Evolutionary conservation across 2,797 vertebrate species (phyloP).

Genomic region (Arctocebus calabarensis): DNA sequence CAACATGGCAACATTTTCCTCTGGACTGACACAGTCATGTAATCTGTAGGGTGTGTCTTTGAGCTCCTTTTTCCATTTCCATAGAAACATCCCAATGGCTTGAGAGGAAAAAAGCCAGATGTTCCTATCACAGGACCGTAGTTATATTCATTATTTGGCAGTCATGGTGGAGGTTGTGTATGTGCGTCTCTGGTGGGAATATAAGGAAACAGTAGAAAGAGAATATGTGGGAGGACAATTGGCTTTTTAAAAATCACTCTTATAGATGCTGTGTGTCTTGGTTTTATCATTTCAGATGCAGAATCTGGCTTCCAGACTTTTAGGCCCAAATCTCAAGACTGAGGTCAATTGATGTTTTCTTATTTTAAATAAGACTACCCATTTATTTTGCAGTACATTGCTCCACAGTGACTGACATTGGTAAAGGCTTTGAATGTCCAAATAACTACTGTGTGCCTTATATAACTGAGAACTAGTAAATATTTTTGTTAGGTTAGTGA

Average conservation of each 20-base stretch:
- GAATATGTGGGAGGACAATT: neutral
- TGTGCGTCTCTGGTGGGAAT: neutral
- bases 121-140: too few species aligned
- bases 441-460: neutral
- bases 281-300: neutral
- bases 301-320: neutral
- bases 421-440: neutral
- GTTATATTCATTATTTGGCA: too few species aligned
- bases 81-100: too few species aligned
- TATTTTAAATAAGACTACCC: neutral
- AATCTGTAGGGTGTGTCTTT: too few species aligned
- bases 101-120: too few species aligned
- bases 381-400: neutral
- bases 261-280: neutral
- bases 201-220: neutral
- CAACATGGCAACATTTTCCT: too few species aligned
- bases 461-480: neutral
- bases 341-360: neutral
- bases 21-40: too few species aligned
- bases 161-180: neutral
- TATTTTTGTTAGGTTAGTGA: neutral
- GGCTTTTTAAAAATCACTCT: neutral
- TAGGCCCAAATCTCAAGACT: neutral
- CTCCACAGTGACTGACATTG: neutral
- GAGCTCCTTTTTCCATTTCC: too few species aligned